Evolutionary conservation across 2,797 vertebrate genomes (phyloP).

Genomic region (Poeciliopsis presidionis): DNA sequence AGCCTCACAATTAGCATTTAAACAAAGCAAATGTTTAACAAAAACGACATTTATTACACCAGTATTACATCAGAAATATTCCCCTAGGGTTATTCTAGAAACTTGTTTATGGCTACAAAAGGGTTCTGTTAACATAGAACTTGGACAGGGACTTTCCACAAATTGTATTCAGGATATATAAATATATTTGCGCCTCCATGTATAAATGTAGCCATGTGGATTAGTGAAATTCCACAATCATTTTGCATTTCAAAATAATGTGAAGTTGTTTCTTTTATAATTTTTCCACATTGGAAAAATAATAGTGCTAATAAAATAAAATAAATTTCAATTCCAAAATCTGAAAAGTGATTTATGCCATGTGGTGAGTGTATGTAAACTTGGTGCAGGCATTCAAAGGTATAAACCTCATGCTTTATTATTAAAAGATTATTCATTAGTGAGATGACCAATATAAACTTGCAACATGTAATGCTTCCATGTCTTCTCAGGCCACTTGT

Average conservation of each 20-base stretch:
- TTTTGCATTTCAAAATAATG: not conserved
- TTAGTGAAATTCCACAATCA: not conserved
- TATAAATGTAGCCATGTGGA: not conserved
- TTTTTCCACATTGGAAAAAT: not conserved
- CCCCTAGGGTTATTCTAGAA: too few species aligned
- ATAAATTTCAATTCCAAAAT: not conserved
- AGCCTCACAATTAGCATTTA: too few species aligned
- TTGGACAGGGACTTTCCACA: not conserved
- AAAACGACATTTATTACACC: too few species aligned
- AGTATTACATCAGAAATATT: too few species aligned
- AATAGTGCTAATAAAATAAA: not conserved
- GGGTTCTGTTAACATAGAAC: not conserved
- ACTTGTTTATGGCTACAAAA: too few species aligned
- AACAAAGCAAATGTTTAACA: too few species aligned
- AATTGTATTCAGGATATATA: not conserved
- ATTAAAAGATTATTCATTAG: not conserved
- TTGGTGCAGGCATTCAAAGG: not conserved
- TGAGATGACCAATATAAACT: not conserved
- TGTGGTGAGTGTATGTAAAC: not conserved
- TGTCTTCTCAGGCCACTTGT: constrained; percentile 89
- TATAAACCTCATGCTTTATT: not conserved
- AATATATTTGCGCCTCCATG: not conserved
- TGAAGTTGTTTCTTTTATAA: not conserved
- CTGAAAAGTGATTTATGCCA: not conserved
- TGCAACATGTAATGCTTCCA: constrained; percentile 10